Conservation (phyloP, 2,888 invertebrate species). For the Epinotia bilunana region DNA sequence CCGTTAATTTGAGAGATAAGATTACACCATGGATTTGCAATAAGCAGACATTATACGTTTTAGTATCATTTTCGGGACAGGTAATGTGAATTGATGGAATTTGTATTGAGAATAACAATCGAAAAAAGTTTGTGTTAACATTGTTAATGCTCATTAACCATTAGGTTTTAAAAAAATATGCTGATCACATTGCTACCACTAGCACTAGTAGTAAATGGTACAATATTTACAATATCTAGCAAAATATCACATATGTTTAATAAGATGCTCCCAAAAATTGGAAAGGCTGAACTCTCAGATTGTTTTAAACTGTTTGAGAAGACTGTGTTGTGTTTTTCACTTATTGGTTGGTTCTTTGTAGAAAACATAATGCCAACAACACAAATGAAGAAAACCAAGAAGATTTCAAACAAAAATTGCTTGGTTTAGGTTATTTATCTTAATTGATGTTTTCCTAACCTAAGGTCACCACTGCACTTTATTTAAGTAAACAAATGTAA, state of each 20-base stretch:
- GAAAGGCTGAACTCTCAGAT: background rate
- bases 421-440: background rate
- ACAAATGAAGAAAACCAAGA: background rate
- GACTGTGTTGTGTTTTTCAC: background rate
- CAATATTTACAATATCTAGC: too few species aligned
- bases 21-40: slow-evolving; percentile 1
- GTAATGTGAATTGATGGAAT: too few species aligned
- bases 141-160: too few species aligned
- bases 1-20: slow-evolving; percentile 8
- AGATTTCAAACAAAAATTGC: background rate
- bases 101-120: too few species aligned
- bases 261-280: too few species aligned
- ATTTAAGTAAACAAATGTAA: slow-evolving; percentile 14
- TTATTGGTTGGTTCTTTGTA: background rate
- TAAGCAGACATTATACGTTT: background rate
- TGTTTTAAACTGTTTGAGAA: background rate
- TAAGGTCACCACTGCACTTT: background rate
- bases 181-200: too few species aligned
- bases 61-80: background rate
- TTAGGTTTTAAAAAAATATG: too few species aligned
- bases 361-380: slow-evolving; percentile 1
- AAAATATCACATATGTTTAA: too few species aligned
- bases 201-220: too few species aligned
- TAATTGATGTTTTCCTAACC: slow-evolving; percentile 1
- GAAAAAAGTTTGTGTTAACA: too few species aligned